These are phyloP conservation scores for Pterostichus madidus DNA, from an alignment of 2,888 invertebrate species.

Conservation along the genomic window DNA sequence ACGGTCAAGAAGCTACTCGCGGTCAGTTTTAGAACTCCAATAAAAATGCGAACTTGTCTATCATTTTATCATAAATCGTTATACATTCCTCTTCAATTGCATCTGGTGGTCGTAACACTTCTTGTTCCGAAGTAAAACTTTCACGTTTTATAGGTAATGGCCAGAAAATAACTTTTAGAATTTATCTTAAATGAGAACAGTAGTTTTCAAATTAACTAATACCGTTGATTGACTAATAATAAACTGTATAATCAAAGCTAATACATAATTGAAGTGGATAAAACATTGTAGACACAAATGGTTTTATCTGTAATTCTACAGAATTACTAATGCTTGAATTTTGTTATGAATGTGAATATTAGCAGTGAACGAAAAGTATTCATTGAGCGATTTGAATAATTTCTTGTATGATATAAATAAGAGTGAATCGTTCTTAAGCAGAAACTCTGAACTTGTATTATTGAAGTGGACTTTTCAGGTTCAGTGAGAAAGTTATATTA, in stretches of 20 bases:
- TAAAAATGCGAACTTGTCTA: conserved; percentile 22
- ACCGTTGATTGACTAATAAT: too few species aligned
- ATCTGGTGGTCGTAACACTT: neutral
- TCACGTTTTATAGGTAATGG: neutral
- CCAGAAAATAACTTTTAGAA: neutral
- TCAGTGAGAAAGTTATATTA: conserved; percentile 33
- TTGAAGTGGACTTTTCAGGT: conserved; percentile 26
- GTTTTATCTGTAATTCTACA: neutral
- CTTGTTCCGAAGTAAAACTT: neutral
- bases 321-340: neutral
- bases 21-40: neutral
- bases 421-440: neutral
- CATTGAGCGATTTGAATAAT: neutral
- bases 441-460: conserved; percentile 16
- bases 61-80: conserved; percentile 24
- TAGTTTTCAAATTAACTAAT: too few species aligned
- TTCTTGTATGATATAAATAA: conserved; percentile 8
- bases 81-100: neutral
- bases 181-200: neutral
- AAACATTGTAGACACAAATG: neutral
- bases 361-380: neutral
- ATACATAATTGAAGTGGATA: neutral
- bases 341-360: neutral
- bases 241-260: neutral
- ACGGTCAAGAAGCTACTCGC: neutral